These are phyloP conservation scores for Lochmaea capreae DNA, from an alignment of 2,888 invertebrate genomes.

Conservation along the genomic window DNA sequence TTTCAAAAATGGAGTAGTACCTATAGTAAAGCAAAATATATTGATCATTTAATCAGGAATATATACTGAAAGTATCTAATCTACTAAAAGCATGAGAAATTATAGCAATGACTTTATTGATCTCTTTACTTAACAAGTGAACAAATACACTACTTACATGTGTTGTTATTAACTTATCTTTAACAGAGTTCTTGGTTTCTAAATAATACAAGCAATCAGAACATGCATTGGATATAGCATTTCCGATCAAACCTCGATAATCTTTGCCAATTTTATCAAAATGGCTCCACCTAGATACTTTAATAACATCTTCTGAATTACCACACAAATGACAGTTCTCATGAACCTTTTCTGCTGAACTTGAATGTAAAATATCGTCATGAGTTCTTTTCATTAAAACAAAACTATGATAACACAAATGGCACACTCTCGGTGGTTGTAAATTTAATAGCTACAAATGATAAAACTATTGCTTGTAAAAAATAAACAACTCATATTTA, in stretches of 20 bases:
- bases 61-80: too few species aligned
- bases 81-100: too few species aligned
- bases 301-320: constrained; percentile 17
- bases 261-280: constrained; percentile 26
- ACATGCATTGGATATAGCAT: constrained; percentile 11
- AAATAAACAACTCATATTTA: background rate
- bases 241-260: constrained; percentile 1
- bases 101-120: too few species aligned
- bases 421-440: constrained; percentile 25
- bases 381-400: constrained; percentile 25
- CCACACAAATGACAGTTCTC: constrained; percentile 28
- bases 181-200: constrained; percentile 20
- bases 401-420: constrained; percentile 30
- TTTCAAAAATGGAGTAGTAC: too few species aligned
- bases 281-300: constrained; percentile 10
- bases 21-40: too few species aligned
- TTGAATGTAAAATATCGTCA: constrained; percentile 23
- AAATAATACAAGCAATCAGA: constrained; percentile 29
- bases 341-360: constrained; percentile 8
- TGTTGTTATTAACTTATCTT: constrained; percentile 15
- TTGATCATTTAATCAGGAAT: too few species aligned
- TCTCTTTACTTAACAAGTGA: too few species aligned
- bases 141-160: constrained; percentile 19
- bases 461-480: too few species aligned
- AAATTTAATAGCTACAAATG: constrained; percentile 24